Evolutionary conservation across 2,797 vertebrate species (phyloP), one percentile per base, ranked within the genome.

Genomic region (Pangasius krempfi): DNA sequence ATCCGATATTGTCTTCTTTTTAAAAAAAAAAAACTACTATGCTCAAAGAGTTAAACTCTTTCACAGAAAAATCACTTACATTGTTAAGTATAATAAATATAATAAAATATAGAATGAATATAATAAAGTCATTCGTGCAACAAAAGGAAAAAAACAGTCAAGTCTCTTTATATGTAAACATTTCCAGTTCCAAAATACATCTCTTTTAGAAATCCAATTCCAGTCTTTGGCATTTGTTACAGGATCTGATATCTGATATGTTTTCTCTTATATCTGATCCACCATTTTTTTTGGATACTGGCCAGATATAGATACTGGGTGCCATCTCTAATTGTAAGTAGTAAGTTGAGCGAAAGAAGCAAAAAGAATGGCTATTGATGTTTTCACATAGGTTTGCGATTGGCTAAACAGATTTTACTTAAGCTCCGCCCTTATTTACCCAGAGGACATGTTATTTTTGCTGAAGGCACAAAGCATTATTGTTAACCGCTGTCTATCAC

Each of bases 201-300:
- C 20, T 22, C 66, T 68, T 72, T 72, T 20, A 2, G 5, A 40
- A 72, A 72, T 70, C 33, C 16, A 70, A 44, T 73, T 73, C 37
- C 37, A 40, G 70, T 20, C 68, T 40, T 40, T 37, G 68, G 33
- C 30, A 5, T 47, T 78, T 78, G 13, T 50, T 79, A 79, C 50
- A 79, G 76, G 76, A 79, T n/a, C 76, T 54, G 76, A 79, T 79
- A 79, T 52, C 76, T 12, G 50, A 54, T 52, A n/a, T n/a, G 27
- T 78, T 78, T 54, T 30, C 75, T 54, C n/a, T 3, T 8, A 54
- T 79, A 54, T 52, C 47, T 6, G 27, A 30, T 20, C 76, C 50
- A 54, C 2, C 40, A 8, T 68, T 68, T 73, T 68, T 5, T 33
- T 30, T 14, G 10, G 64, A 33, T 68, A 6, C 16, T 33, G 14